Percentiles rank a stretch among this genome's conserved stretches.
These are phyloP conservation scores for Hydra vulgaris DNA, from an alignment of 30 jellyfish, hydroid and myxozoan genomes.

Conservation along the genomic window DNA sequence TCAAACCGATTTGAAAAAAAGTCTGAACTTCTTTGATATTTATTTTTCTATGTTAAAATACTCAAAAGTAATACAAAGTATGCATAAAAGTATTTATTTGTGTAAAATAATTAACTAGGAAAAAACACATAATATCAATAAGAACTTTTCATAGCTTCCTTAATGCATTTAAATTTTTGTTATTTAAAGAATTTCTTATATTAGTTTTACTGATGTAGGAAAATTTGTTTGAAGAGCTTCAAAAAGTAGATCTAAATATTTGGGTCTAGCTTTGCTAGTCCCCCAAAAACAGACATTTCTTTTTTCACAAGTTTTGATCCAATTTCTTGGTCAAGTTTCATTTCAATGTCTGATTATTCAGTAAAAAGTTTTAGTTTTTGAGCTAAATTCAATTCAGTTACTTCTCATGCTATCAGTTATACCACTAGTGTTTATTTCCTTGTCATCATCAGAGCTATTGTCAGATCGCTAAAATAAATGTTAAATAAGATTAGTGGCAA, in stretches of 20 bases:
- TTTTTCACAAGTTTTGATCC: not conserved
- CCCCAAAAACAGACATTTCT: not conserved
- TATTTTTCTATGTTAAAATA: not conserved
- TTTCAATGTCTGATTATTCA: too few species aligned
- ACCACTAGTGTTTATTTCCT: too few species aligned
- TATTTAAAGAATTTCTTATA: constrained; percentile 1
- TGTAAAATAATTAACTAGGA: not conserved
- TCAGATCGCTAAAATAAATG: too few species aligned
- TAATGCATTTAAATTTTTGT: not conserved
- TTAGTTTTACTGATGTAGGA: constrained; percentile 29
- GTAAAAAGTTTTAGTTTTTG: too few species aligned
- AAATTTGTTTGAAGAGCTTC: constrained; percentile 49
- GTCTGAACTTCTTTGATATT: not conserved
- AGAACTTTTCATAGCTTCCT: not conserved
- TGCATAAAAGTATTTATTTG: not conserved
- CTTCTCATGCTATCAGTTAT: too few species aligned
- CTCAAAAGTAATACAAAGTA: not conserved
- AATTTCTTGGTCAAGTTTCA: not conserved
- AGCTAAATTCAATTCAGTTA: too few species aligned
- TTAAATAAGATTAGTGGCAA: too few species aligned
- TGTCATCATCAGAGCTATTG: too few species aligned
- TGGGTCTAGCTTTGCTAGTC: not conserved
- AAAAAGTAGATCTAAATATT: constrained; percentile 21
- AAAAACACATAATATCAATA: not conserved
- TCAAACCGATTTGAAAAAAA: not conserved